Evolutionary conservation across 2,888 invertebrate species (phyloP).

Genomic region (Macaria liturata): DNA sequence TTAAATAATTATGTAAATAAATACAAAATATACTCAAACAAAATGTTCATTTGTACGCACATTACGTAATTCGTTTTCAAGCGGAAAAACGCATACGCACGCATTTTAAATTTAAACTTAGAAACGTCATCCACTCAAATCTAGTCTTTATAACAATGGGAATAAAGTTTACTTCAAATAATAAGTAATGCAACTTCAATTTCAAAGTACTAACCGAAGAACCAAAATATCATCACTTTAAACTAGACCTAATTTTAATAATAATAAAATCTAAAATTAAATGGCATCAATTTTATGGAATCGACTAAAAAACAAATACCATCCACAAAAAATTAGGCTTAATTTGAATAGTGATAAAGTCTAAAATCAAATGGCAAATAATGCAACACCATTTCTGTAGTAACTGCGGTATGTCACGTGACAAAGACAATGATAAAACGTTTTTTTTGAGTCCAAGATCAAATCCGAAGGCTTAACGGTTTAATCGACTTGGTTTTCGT

Average conservation of each 20-base stretch:
- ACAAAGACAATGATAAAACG: slow-evolving; percentile 37
- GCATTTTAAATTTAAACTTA: slow-evolving; percentile 21
- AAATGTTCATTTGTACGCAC: not conserved
- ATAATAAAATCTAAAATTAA: too few relatives aligned
- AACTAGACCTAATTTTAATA: too few relatives aligned
- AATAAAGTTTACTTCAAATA: not conserved
- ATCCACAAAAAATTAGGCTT: slow-evolving; percentile 2
- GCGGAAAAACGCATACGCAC: slow-evolving; percentile 24
- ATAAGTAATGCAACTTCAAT: slow-evolving; percentile 4
- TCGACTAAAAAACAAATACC: too few relatives aligned
- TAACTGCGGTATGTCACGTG: slow-evolving; percentile 35
- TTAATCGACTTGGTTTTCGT: slow-evolving; percentile 28
- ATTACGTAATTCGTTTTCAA: slow-evolving; percentile 9
- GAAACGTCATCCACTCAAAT: slow-evolving; percentile 1
- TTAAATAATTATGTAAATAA: too few relatives aligned
- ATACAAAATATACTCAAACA: not conserved
- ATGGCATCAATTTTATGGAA: too few relatives aligned
- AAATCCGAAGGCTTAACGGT: slow-evolving; percentile 44
- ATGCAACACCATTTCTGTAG: slow-evolving; percentile 6
- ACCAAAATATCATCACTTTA: too few relatives aligned
- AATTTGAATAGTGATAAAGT: not conserved
- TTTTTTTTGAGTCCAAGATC: slow-evolving; percentile 52
- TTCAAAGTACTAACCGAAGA: slow-evolving; percentile 1
- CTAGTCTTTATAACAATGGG: not conserved
- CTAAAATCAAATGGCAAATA: not conserved